Base-by-base conservation (phyloP, 2,113 vertebrate species). In the Urocolius indicus region DNA sequence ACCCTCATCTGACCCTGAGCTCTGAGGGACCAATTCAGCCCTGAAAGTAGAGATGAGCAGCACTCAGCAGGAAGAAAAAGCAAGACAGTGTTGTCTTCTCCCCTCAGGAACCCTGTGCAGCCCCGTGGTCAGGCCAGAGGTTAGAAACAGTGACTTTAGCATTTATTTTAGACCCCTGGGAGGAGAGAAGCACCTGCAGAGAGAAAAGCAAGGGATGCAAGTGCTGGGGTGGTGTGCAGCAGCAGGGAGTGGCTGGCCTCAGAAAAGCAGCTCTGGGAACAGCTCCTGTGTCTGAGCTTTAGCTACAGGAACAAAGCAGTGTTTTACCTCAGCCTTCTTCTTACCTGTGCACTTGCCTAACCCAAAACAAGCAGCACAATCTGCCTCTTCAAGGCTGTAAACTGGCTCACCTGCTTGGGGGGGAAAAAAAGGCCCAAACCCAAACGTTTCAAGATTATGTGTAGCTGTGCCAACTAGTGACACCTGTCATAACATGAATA, bases 401-500 rank as follows among this genome's bases (percentile, higher is more conserved):
- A 85, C 32, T 67, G 74, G 41, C 75, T 97, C 90, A 97, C 84
- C 93, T 91, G 75, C 85, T 93, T 73, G 19, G 6, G 43, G 9
- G 18, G 13, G 16, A 26, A 18, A 23, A 8, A 51, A 8, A 10
- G 46, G 38, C 38, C 38, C 38, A 13, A 45, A 5, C 15, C 9
- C 30, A 85, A 79, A 51, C 16, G 65, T 93, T 80, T 89, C 95
- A 94, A 82, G 82, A 66, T 67, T 73, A 83, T 0, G 1, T 26
- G 55, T 74, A 90, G 63, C 75, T 85, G 46, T 93, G 91, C 87
- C 84, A 94, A 52, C 10, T 13, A 36, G 19, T 90, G 93, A 74
- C 93, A 95, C 82, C 87, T 96, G 82, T 89, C 82, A 76, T 62
- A 94, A 93, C 78, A 94, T 36, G 76, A 90, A 88, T 90, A 68